Evolutionary conservation across 2,113 vertebrate genomes (phyloP), one percentile per base, ranked within the genome.

Genomic region (Aramus guarauna): DNA sequence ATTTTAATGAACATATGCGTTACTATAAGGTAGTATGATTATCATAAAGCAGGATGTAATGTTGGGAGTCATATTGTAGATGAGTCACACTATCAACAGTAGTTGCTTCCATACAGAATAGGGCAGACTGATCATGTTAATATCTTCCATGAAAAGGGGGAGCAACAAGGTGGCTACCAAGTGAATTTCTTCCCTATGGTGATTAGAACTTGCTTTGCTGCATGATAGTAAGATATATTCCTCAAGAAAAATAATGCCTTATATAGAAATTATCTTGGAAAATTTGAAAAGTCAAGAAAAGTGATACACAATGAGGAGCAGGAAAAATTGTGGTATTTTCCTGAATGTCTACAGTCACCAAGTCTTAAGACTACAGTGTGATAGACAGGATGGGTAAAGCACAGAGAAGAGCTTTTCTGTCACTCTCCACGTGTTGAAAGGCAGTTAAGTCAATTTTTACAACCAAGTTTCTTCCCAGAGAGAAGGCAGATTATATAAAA

Each of bases 251-350:
- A 9, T 19, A 48, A 32, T 58, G 8, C 5, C 9, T 39, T 47
- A 20, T 21, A 37, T 6, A 45, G 41, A 90, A 74, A 58, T 45
- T 10, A 10, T 10, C 24, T 37, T 59, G 12, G 26, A 39, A 47
- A 62, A 2, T 50, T 48, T 20, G 11, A 53, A 75, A 90, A 55
- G 5, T 16, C 14, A 26, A 59, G 12, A 30, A 27, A 90, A 83
- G 5, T n/a, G 6, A 34, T 64, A 18, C 3, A 24, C 34, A 55
- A 37, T 3, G 3, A 2, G 5, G 15, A 63, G 9, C 2, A 63
- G 23, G 10, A 85, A 77, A 81, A 71, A 21, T 0, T 10, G 0
- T n/a, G 3, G 55, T 72, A 75, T 3, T 64, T 75, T 74, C 11
- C 14, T 37, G 16, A 89, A 74, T 15, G 2, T 20, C 27, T 82